Base-by-base conservation (phyloP, 2,797 vertebrate genomes). In the Scolopax bukidnonensis region DNA sequence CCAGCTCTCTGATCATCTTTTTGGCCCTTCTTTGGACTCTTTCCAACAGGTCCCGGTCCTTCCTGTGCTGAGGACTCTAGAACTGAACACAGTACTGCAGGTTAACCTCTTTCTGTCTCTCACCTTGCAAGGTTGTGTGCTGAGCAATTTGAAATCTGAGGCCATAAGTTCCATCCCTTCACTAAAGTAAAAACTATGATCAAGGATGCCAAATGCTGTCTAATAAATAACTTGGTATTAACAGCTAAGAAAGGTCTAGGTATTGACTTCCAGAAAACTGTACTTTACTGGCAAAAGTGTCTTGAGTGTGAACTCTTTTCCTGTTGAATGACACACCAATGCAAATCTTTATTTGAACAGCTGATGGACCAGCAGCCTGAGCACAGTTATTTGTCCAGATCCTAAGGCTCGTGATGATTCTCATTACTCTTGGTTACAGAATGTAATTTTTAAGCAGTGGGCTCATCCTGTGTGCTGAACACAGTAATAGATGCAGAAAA, bases 271-370 rank as follows among this genome's bases (percentile, higher is more conserved):
- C 59, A 80, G 20, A 18, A 50, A 68, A 33, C 36, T 67, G 16
- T 48, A 12, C 54, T 81, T 91, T 5, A 13, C 43, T 69, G 32
- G 54, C 56, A 88, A 38, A 94, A 82, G 51, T 1, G 2, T 86
- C 73, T 63, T 73, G 45, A 94, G 65, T 33, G 11, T 57, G 69
- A 84, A 13, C 38, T 90, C 23, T 40, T 41, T 81, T 84, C 48
- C 56, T 67, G 40, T 76, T 77, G 70, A 80, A 56, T 7, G 0
- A 11, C 11, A 84, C 63, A 30, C 40, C 1, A 10, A 38, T 84
- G 80, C 70, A 84, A 18, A 74, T 86, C 56, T 67, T 19, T 70
- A 36, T 64, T 88, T 87, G 76, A 95, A 76, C 91, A 96, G 80
- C 79, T 86, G 84, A 69, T 75, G 83, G 57, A 69, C 67, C 38